These are phyloP conservation scores for Paracanthobrama guichenoti DNA, from an alignment of 2,113 vertebrate genomes.

Conservation along the genomic window DNA sequence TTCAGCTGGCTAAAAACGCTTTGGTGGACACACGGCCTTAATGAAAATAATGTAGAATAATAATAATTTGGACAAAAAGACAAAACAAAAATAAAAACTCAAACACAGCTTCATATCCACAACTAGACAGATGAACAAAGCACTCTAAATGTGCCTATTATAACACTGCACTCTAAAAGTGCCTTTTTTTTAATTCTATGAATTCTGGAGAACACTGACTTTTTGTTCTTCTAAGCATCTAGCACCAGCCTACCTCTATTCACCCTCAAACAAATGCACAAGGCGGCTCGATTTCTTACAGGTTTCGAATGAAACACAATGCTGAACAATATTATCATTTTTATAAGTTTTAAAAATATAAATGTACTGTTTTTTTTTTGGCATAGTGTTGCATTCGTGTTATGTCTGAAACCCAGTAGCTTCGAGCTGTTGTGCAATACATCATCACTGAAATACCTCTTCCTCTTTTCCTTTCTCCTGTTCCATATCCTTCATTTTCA, in stretches of 20 bases:
- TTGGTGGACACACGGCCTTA: too few species aligned
- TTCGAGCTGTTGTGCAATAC: conserved; percentile 38
- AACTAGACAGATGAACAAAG: not conserved
- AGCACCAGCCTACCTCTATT: not conserved
- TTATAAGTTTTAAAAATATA: not conserved
- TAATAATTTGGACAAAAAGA: not conserved
- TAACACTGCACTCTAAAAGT: not conserved
- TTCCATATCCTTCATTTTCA: conserved; percentile 52
- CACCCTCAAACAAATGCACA: not conserved
- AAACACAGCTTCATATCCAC: not conserved
- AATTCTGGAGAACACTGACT: not conserved
- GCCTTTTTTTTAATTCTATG: not conserved
- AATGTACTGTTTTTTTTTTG: not conserved
- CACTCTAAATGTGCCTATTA: not conserved
- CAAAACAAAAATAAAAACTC: not conserved
- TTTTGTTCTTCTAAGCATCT: not conserved
- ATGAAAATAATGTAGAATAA: not conserved
- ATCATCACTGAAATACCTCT: conserved; percentile 48
- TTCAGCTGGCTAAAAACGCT: too few species aligned
- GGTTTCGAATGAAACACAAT: conserved; percentile 1
- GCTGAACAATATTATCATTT: not conserved
- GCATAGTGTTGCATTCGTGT: conserved; percentile 24
- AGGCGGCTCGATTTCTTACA: conserved; percentile 3
- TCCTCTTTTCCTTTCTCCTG: conserved; percentile 39
- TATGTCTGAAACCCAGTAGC: conserved; percentile 63